Base-by-base conservation (phyloP, 2,888 invertebrate genomes). In the Synanthedon myopaeformis region DNA sequence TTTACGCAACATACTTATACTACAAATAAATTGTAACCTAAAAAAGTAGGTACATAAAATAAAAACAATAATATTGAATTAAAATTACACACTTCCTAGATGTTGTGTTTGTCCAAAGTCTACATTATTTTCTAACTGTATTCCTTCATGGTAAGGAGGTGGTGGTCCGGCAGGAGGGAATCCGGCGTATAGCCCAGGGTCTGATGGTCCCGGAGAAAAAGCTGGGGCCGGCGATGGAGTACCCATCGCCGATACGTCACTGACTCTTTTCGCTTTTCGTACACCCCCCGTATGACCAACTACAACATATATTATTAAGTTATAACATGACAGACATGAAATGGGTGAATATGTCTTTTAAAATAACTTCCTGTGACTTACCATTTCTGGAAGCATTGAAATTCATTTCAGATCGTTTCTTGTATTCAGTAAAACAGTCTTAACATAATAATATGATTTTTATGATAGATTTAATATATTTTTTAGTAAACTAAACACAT, bases 181-280 rank as follows among this genome's bases (percentile, higher is more conserved):
- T 2, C 52, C 52, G 14, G 51, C 13, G 52, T 17, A 41, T 35
- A 41, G 49, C 12, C 49, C 12, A 2, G 78, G 66, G 41, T 62
- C 69, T 2, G 67, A 68, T 8, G 76, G 67, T 3, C 63, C 63
- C 0, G 80, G 76, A 55, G 59, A 72, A 58, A 68, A 85, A 2
- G 69, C 66, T 0, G 82, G 76, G 4, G 76, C 58, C 6, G 89
- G 83, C 1, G 84, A 75, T 11, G 89, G 87, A 4, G 73, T 87
- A n/a, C 91, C 93, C 90, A 93, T 89, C 0, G 92, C 90, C 55
- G 90, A 89, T 8, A 92, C 89, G 82, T 93, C 92, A 66, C 91
- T 91, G 12, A 93, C 92, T 51, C 92, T 83, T 74, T 92, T 92
- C 2, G 90, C 82, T 77, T 91, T 91, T 52, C 90, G 84, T 50